Base-by-base conservation (phyloP, 2,888 invertebrate species). In the Periphyllus acericola region DNA sequence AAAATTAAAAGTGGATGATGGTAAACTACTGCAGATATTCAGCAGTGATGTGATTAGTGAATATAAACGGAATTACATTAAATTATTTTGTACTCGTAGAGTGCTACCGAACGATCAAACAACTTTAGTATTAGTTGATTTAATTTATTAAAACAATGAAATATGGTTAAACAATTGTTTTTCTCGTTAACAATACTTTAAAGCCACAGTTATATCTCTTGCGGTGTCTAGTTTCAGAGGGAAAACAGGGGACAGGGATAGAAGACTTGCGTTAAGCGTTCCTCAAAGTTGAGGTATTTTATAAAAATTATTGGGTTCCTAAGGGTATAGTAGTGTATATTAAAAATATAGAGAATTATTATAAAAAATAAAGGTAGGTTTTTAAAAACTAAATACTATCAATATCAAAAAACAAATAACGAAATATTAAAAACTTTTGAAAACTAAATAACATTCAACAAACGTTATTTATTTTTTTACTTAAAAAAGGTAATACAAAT, bases 341-440 rank as follows among this genome's bases (percentile, higher is more conserved):
- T 87, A 87, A 87, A 87, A 87, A 87, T 87, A 87, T 87, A 87
- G 79, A 87, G 87, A 87, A 87, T 87, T 87, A 79, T 87, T 87
- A 87, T 87, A 87, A 87, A 87, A 87, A 87, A 87, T 87, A 87
- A 87, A 87, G 87, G 87, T 87, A 87, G 87, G 87, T 87, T 87
- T 74, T 87, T 87, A 81, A 87, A 87, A 87, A 87, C 87, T 87
- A 87, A 87, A 87, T 75, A 87, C 87, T 87, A 87, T 87, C 60
- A 74, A 87, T 87, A 87, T 87, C 79, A 87, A 87, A 87, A 86
- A 87, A 81, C 81, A 81, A 86, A 86, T 87, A 87, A 87, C 87
- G 72, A 87, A 87, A 87, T 74, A 87, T 87, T 87, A 87, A 87
- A 87, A 87, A 87, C 87, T 87, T 87, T 46, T 87, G 87, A 87